Conservation (phyloP, 2,797 vertebrate genomes). For the Moxostoma hubbsi region DNA sequence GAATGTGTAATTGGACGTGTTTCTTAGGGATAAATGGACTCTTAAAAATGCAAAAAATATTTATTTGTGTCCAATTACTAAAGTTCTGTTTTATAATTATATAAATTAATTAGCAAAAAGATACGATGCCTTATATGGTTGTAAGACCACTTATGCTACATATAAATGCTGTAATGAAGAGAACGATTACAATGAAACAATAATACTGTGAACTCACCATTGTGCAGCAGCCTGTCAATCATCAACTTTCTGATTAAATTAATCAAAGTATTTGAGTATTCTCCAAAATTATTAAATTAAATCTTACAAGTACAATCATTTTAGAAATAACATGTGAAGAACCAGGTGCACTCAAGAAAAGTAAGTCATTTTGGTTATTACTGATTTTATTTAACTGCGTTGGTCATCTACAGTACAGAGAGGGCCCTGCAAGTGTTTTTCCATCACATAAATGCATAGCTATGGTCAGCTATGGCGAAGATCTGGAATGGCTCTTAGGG, state of each 20-base stretch:
- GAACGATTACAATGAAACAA: neutral
- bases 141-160: conserved; percentile 16
- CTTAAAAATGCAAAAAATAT: too few relatives aligned
- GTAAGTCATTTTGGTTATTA: neutral
- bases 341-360: neutral
- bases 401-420: conserved; percentile 5
- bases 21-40: too few relatives aligned
- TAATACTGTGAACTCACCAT: neutral
- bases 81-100: neutral
- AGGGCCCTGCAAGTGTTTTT: neutral
- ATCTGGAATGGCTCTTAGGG: conserved; percentile 21
- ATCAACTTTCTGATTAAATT: conserved; percentile 4
- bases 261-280: conserved; percentile 17
- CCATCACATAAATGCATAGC: neutral
- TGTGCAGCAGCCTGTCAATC: conserved; percentile 11
- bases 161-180: conserved; percentile 11
- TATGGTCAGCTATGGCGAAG: neutral
- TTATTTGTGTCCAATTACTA: conserved; percentile 9
- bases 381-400: conserved; percentile 12
- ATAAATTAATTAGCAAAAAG: neutral
- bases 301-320: neutral
- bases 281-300: neutral
- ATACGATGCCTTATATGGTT: conserved; percentile 45
- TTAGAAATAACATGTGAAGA: conserved; percentile 2
- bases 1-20: too few relatives aligned